These are phyloP conservation scores for Brachyhypopomus gauderio DNA, from an alignment of 2,113 vertebrate genomes.

Conservation along the genomic window DNA sequence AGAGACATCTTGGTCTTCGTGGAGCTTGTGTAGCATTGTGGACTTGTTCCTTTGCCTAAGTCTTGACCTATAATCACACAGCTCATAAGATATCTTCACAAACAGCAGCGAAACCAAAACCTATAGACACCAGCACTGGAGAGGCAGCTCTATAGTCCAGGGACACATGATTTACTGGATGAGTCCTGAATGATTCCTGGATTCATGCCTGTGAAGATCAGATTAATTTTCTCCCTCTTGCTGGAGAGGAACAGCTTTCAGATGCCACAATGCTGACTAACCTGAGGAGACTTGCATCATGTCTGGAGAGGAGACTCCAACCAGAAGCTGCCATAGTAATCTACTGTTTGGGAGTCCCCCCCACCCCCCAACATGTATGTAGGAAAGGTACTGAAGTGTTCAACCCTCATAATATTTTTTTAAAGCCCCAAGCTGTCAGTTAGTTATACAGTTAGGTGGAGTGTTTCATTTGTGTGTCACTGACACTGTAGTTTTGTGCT, in stretches of 20 bases:
- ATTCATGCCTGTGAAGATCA: slow-evolving; percentile 57
- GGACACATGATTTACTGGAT: slow-evolving; percentile 46
- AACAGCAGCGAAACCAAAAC: neutral
- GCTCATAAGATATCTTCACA: neutral
- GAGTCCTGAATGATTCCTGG: slow-evolving; percentile 46
- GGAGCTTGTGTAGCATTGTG: neutral
- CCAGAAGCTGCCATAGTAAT: slow-evolving; percentile 53
- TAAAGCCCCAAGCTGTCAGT: too few relatives aligned
- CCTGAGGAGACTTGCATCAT: slow-evolving; percentile 52
- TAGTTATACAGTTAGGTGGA: too few relatives aligned
- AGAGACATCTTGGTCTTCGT: too few relatives aligned
- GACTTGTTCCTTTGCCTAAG: neutral
- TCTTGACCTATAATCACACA: neutral
- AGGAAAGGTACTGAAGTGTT: too few relatives aligned
- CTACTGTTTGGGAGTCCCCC: slow-evolving; percentile 15
- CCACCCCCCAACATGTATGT: neutral
- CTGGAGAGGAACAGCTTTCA: slow-evolving; percentile 58
- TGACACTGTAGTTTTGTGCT: neutral
- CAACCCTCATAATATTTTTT: too few relatives aligned
- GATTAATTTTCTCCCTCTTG: slow-evolving; percentile 57
- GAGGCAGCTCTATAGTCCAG: neutral
- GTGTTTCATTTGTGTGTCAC: too few relatives aligned
- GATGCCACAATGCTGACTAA: slow-evolving; percentile 43
- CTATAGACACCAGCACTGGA: neutral
- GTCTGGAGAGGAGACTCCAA: slow-evolving; percentile 46